phyloP scores from a whole-genome alignment of 2,113 vertebrate genomes.

The Phasianus colchicus region DNA sequence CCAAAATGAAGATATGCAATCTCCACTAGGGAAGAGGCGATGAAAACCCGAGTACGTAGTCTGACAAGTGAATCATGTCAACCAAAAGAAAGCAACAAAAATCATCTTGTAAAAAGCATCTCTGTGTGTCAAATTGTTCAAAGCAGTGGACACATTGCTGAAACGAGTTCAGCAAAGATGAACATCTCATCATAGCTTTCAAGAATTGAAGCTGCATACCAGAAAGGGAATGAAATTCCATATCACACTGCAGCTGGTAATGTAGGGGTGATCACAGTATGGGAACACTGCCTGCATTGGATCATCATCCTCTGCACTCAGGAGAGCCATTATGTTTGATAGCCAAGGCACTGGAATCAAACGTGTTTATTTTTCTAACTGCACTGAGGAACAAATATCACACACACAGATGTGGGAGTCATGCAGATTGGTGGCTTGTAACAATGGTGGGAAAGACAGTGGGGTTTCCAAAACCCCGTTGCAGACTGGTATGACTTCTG shows the following conservation, averaged over 20 bases:
- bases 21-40: conserved; percentile 64
- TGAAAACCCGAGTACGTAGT: conserved; percentile 54
- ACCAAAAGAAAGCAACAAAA: conserved; percentile 68
- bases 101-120: conserved; percentile 62
- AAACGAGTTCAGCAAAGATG: conserved; percentile 57
- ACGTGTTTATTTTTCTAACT: background rate
- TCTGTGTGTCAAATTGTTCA: conserved; percentile 63
- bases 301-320: background rate
- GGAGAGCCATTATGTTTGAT: background rate
- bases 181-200: conserved; percentile 53
- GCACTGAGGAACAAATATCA: background rate
- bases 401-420: background rate
- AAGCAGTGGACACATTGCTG: conserved; percentile 53
- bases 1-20: conserved; percentile 67
- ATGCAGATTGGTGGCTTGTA: background rate
- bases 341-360: accelerated
- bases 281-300: background rate
- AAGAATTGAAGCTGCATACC: conserved; percentile 27
- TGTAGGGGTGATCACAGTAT: background rate
- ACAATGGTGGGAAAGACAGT: background rate
- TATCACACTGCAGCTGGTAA: conserved; percentile 20
- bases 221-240: conserved; percentile 38
- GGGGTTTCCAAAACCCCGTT: background rate
- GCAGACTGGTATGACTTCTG: background rate
- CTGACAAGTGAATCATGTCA: conserved; percentile 74